These are phyloP conservation scores for Enteromius paludinosus DNA, from an alignment of 2,797 vertebrate species.

Conservation along the genomic window DNA sequence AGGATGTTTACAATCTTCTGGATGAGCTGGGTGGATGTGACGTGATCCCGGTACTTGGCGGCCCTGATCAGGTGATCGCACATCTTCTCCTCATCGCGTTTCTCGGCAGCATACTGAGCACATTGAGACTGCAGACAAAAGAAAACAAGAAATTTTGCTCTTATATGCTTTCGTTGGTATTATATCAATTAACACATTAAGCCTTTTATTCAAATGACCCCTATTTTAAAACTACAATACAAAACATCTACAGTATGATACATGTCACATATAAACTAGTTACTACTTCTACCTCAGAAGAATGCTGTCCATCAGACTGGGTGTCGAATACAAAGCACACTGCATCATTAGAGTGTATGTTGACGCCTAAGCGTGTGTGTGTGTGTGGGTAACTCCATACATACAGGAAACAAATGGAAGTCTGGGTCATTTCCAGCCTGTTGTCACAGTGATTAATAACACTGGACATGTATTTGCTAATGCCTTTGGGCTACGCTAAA, in stretches of 20 bases:
- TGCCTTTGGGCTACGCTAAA: constrained; percentile 72
- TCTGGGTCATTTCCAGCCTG: constrained; percentile 75
- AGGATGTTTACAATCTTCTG: constrained; percentile 98
- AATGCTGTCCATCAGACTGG: neutral
- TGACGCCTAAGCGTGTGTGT: neutral
- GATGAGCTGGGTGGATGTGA: constrained; percentile 92
- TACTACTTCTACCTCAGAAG: constrained; percentile 12
- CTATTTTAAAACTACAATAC: neutral
- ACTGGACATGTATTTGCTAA: constrained; percentile 79
- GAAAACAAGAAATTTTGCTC: neutral
- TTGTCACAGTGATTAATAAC: constrained; percentile 85
- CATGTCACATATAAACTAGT: neutral
- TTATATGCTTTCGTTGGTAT: neutral
- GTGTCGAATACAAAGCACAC: constrained; percentile 24
- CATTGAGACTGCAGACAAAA: constrained; percentile 82
- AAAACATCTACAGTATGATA: neutral
- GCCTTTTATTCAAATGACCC: neutral
- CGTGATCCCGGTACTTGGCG: constrained; percentile 94
- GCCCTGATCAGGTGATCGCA: constrained; percentile 97
- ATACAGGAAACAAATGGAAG: constrained; percentile 73
- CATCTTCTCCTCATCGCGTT: constrained; percentile 97
- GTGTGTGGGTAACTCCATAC: constrained; percentile 61
- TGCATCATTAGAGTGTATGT: constrained; percentile 24
- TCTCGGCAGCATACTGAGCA: constrained; percentile 95
- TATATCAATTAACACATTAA: neutral